Evolutionary conservation across 2,888 invertebrate species (phyloP).

Genomic region (Dasysyrphus albostriatus): DNA sequence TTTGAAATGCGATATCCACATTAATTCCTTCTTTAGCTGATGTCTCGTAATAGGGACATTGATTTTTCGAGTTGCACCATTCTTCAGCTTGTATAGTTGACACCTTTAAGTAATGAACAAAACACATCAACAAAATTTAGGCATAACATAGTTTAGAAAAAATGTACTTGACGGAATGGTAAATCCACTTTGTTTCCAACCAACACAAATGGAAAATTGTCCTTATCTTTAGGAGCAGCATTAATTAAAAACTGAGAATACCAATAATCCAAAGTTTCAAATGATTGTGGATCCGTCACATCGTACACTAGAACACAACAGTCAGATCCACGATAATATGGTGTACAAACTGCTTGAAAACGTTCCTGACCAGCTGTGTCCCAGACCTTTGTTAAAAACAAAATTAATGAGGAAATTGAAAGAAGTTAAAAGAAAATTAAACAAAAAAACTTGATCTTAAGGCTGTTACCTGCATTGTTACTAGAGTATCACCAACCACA

Average conservation of each 20-base stretch:
- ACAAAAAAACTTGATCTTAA: not conserved
- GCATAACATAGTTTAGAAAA: too few species aligned
- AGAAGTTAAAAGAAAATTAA: not conserved
- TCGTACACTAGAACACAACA: constrained; percentile 1
- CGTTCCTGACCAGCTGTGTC: not conserved
- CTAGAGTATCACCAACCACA: too few species aligned
- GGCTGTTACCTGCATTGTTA: not conserved
- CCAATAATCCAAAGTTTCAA: not conserved
- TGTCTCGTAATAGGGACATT: not conserved
- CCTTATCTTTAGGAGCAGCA: not conserved
- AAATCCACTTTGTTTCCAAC: constrained; percentile 6
- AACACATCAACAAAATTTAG: not conserved
- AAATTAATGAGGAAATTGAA: not conserved
- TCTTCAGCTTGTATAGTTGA: not conserved
- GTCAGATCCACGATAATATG: not conserved
- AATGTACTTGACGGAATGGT: not conserved
- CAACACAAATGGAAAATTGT: not conserved
- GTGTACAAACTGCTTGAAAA: not conserved
- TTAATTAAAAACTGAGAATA: not conserved
- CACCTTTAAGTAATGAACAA: not conserved
- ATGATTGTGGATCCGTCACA: not conserved
- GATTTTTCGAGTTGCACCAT: not conserved
- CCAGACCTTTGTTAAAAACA: not conserved
- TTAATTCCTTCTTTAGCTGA: constrained; percentile 10
- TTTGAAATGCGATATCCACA: not conserved